These are phyloP conservation scores for Eupithecia subfuscata DNA, from an alignment of 2,888 invertebrate genomes.

Conservation along the genomic window DNA sequence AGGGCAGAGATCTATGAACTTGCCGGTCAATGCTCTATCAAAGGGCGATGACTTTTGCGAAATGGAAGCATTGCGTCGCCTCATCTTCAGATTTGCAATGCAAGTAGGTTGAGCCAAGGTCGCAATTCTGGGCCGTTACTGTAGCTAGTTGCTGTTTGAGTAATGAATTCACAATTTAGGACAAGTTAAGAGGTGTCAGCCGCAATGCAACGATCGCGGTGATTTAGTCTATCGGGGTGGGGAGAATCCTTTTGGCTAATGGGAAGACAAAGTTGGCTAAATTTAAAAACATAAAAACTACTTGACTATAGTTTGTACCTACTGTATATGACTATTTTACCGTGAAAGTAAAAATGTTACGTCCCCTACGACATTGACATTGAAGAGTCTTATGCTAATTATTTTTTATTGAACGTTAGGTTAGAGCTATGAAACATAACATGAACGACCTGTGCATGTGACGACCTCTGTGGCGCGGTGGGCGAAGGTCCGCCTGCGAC, in stretches of 20 bases:
- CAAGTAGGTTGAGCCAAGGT: constrained; percentile 22
- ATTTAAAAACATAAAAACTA: too few relatives aligned
- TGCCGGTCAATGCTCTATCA: constrained; percentile 26
- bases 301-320: too few relatives aligned
- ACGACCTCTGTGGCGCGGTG: too few relatives aligned
- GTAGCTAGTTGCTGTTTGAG: background rate
- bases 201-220: background rate
- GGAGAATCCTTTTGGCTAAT: background rate
- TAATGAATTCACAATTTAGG: background rate
- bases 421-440: too few relatives aligned
- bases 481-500: too few relatives aligned
- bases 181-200: background rate
- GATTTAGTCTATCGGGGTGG: background rate
- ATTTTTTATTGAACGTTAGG: too few relatives aligned
- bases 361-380: too few relatives aligned
- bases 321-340: too few relatives aligned
- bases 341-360: too few relatives aligned
- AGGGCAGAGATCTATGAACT: constrained; percentile 30
- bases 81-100: constrained; percentile 30
- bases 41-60: constrained; percentile 28
- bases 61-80: constrained; percentile 28
- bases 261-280: too few relatives aligned
- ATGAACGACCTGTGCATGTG: too few relatives aligned
- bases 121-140: constrained; percentile 8
- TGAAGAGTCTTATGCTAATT: too few relatives aligned